Base-by-base conservation (phyloP, 2,797 vertebrate genomes). In the Setipinna tenuifilis region DNA sequence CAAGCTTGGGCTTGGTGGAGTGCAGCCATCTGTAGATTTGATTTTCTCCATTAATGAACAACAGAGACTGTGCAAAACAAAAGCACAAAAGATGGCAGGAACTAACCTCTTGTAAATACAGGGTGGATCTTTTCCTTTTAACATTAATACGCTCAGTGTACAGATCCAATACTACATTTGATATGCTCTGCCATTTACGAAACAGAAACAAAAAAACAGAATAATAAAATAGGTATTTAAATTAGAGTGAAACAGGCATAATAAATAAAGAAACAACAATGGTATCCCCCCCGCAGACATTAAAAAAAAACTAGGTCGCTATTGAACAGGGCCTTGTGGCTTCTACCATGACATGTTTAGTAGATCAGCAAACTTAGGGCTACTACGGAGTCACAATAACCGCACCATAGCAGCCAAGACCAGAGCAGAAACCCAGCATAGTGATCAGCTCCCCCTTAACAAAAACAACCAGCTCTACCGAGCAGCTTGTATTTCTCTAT, bases 231-330 rank as follows among this genome's bases (percentile, higher is more conserved):
- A 86, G 82, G 68, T n/a, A 86, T 31, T 89, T 90, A 91, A 92
- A 89, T 91, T 88, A 90, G 59, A 65, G 61, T 87, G 83, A 59
- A 83, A 90, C 81, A 89, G 82, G 75, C 81, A 86, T 86, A 91
- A 91, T 93, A 92, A 93, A 92, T 92, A 93, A 86, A 84, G 68
- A 86, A 81, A 28, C 82, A 28, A 57, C 59, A 58, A 59, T 78
- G 68, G 65, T 23, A 81, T 85, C 62, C 5, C 50, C 83, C 68
- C 82, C 81, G n/a, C 83, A 86, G 82, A 48, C 31, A 78, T 71
- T 86, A 85, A n/a, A 71, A 82, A 71, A 84, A 71, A 71, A 31
- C 65, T 71, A 71, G 62, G 25, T 59, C 68, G 50, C 85, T 82
- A 83, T 25, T 35, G 83, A 88, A 86, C 83, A 87, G 65, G 82